A percentile compares a stretch with the other conserved stretches of the same genome.
phyloP scores from a whole-genome alignment of 2,888 invertebrate species.

The Chloroclysta siterata region DNA sequence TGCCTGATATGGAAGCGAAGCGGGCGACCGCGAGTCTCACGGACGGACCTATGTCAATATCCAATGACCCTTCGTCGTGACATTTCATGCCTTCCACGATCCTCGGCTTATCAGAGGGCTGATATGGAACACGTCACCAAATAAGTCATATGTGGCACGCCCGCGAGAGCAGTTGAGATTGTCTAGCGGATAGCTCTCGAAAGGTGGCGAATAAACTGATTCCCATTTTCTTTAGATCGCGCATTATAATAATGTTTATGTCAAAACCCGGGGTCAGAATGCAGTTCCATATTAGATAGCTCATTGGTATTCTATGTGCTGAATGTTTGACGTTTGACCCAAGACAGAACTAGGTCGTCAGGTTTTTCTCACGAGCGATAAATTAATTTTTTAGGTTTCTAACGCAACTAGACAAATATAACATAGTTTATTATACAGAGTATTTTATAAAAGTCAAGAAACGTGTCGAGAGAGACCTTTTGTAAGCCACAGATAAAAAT shows the following conservation, averaged over 20 bases:
- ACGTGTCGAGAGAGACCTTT: slow-evolving; percentile 46
- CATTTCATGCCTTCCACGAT: slow-evolving; percentile 59
- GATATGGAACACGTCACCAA: slow-evolving; percentile 46
- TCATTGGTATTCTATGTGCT: slow-evolving; percentile 26
- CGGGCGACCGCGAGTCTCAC: slow-evolving; percentile 67
- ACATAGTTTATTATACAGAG: slow-evolving; percentile 13
- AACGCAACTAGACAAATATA: slow-evolving; percentile 4
- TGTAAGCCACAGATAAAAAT: slow-evolving; percentile 52
- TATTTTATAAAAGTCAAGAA: slow-evolving; percentile 51
- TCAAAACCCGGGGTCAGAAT: slow-evolving; percentile 16
- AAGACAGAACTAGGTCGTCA: slow-evolving; percentile 23
- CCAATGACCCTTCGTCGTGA: slow-evolving; percentile 65
- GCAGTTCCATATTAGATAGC: slow-evolving; percentile 12
- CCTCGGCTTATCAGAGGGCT: slow-evolving; percentile 45
- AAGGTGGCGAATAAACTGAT: slow-evolving; percentile 25
- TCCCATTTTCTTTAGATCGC: slow-evolving; percentile 16
- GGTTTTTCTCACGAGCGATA: slow-evolving; percentile 38
- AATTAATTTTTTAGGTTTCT: slow-evolving; percentile 19
- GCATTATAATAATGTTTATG: slow-evolving; percentile 11
- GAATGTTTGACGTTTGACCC: slow-evolving; percentile 35
- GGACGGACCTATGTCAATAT: slow-evolving; percentile 64
- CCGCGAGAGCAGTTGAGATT: slow-evolving; percentile 26
- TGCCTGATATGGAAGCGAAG: slow-evolving; percentile 73
- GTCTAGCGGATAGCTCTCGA: slow-evolving; percentile 26
- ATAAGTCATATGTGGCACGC: slow-evolving; percentile 37